Evolutionary conservation across 2,113 vertebrate species (phyloP).

Genomic region (Podarcis cretensis): DNA sequence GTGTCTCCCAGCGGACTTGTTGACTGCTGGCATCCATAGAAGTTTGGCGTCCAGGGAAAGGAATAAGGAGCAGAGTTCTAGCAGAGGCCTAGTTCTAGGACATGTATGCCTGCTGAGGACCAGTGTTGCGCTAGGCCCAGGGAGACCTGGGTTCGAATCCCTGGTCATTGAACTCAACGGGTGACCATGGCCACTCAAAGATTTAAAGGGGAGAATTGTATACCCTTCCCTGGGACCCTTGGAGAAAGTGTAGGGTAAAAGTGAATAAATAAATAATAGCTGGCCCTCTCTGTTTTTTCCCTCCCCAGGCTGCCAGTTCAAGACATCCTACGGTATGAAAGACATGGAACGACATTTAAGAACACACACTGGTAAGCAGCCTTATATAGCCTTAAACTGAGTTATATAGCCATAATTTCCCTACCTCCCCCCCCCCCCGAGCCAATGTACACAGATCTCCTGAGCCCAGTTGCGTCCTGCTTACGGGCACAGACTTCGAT

Average conservation of each 20-base stretch:
- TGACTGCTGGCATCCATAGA: not conserved
- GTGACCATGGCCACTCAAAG: not conserved
- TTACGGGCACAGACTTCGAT: not conserved
- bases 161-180: too few species aligned
- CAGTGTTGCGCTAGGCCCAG: not conserved
- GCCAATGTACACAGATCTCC: not conserved
- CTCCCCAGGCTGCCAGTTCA: constrained; percentile 91
- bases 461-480: not conserved
- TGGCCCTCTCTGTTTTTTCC: not conserved
- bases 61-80: not conserved
- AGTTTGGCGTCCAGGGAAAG: not conserved
- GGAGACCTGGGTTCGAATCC: not conserved
- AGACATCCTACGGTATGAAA: constrained; percentile 97
- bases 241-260: not conserved
- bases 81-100: not conserved
- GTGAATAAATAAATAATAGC: not conserved
- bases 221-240: not conserved
- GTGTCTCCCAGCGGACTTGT: not conserved
- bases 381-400: too few species aligned
- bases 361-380: constrained; percentile 90
- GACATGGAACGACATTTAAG: constrained; percentile 97
- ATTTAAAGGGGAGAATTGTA: too few species aligned
- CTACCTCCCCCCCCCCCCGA: not conserved
- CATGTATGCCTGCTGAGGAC: not conserved
- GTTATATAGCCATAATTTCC: not conserved